phyloP scores from a whole-genome alignment of 2,888 invertebrate genomes.

The Nomada fabriciana region DNA sequence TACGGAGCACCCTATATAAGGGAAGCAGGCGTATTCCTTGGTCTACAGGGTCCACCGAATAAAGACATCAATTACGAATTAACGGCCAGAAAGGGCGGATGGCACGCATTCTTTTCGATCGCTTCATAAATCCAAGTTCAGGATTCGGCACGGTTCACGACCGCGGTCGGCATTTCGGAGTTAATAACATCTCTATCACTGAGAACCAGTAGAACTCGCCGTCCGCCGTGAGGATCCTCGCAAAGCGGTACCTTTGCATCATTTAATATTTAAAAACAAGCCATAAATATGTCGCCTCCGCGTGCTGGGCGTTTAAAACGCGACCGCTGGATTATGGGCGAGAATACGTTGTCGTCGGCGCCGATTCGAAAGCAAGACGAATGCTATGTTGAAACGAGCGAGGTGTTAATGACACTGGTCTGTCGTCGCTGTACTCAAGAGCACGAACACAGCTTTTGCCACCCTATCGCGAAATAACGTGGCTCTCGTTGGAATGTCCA shows the following conservation, averaged over 20 bases:
- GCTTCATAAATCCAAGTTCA: slow-evolving; percentile 73
- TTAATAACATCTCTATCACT: slow-evolving; percentile 77
- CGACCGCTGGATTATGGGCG: slow-evolving; percentile 68
- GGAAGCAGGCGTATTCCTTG: slow-evolving; percentile 12
- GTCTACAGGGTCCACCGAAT: slow-evolving; percentile 31
- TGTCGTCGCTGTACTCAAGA: slow-evolving; percentile 29
- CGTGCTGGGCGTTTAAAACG: slow-evolving; percentile 77
- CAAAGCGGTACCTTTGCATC: slow-evolving; percentile 81
- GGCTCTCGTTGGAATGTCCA: not conserved
- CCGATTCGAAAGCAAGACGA: slow-evolving; percentile 75
- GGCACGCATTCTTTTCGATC: slow-evolving; percentile 52
- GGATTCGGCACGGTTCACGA: slow-evolving; percentile 74
- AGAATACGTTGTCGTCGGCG: slow-evolving; percentile 23
- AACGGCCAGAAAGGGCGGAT: slow-evolving; percentile 47
- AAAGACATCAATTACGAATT: slow-evolving; percentile 59
- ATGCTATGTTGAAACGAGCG: slow-evolving; percentile 82
- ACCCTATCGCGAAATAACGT: not conserved
- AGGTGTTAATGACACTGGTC: slow-evolving; percentile 80
- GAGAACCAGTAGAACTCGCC: slow-evolving; percentile 28
- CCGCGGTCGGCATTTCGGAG: slow-evolving; percentile 49
- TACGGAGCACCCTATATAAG: not conserved
- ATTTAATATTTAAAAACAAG: slow-evolving; percentile 85
- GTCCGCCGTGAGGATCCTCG: slow-evolving; percentile 20
- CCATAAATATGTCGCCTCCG: slow-evolving; percentile 83
- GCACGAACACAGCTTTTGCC: slow-evolving; percentile 2